These are phyloP conservation scores for Sterna hirundo DNA, from an alignment of 2,113 vertebrate species.

Conservation along the genomic window DNA sequence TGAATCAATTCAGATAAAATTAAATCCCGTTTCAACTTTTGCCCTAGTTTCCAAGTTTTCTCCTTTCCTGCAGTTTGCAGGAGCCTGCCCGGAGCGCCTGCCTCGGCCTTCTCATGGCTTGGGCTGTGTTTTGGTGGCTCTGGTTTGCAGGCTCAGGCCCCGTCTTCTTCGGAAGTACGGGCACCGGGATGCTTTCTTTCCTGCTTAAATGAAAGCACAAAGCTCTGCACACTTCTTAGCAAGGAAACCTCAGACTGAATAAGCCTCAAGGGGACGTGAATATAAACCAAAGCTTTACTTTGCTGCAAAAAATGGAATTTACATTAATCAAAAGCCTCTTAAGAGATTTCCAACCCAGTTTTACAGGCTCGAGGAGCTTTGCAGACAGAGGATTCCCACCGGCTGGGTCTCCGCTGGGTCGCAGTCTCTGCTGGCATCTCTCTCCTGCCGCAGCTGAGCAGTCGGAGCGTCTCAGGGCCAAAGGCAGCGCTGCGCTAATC, in stretches of 20 bases:
- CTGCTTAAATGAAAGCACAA: background rate
- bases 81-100: background rate
- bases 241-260: background rate
- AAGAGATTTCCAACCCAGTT: background rate
- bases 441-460: background rate
- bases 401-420: background rate
- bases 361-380: background rate
- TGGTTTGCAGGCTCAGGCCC: background rate
- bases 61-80: background rate
- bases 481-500: background rate
- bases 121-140: background rate
- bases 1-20: conserved; percentile 34
- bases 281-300: conserved; percentile 28
- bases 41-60: conserved; percentile 7
- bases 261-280: background rate
- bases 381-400: background rate
- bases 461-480: background rate
- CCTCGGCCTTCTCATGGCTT: background rate
- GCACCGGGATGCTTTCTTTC: background rate
- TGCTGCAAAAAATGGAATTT: background rate
- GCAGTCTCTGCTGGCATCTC: background rate
- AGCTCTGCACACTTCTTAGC: background rate
- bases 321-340: conserved; percentile 38
- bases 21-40: conserved; percentile 49
- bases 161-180: background rate